Conservation (phyloP, 2,113 vertebrate genomes). For the Alethe diademata region DNA sequence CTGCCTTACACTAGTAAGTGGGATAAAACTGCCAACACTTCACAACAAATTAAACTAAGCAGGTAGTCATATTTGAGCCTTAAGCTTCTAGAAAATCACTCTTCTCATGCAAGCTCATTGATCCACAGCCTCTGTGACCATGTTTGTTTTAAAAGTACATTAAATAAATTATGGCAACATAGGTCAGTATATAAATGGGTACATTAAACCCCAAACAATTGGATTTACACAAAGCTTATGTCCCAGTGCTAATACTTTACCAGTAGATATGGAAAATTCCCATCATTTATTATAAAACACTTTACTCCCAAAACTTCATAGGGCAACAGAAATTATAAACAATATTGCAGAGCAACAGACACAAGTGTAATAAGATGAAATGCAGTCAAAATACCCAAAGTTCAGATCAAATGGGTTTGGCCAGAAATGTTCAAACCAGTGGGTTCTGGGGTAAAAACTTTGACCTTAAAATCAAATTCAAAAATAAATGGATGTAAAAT, state of each 20-base stretch:
- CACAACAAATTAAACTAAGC: slow-evolving; percentile 24
- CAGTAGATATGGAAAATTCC: neutral
- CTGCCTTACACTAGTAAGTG: neutral
- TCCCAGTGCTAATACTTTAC: neutral
- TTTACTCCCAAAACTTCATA: neutral
- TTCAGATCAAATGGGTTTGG: neutral
- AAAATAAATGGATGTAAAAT: neutral
- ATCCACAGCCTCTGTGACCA: neutral
- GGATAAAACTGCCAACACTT: neutral
- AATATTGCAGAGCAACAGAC: neutral
- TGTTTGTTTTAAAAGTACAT: neutral
- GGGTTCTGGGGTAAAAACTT: neutral
- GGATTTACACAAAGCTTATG: neutral
- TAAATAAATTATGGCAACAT: neutral
- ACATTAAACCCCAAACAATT: neutral
- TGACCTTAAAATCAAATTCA: neutral
- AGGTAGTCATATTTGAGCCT: neutral
- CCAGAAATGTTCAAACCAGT: neutral
- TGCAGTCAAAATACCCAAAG: neutral
- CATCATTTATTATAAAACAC: neutral
- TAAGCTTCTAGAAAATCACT: slow-evolving; percentile 8
- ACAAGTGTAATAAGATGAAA: neutral
- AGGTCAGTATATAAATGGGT: neutral
- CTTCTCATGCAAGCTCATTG: neutral
- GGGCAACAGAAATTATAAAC: neutral